Conservation (phyloP, 2,797 vertebrate genomes). For the Sebastes cheni region DNA sequence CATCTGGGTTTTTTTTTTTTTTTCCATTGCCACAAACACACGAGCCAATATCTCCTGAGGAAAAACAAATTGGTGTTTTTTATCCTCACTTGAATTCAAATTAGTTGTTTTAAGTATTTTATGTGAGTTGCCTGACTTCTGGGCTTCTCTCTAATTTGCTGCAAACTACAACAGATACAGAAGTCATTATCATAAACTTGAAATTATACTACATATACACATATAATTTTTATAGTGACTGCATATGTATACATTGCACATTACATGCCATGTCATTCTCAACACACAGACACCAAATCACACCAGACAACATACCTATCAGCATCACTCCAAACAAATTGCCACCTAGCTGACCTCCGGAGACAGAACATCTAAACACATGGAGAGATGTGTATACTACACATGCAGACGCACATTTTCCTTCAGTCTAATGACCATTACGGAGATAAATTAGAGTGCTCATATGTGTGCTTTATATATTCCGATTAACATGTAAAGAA, state of each 20-base stretch:
- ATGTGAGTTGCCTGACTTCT: not conserved
- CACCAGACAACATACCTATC: constrained; percentile 59
- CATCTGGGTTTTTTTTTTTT: not conserved
- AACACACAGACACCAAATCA: constrained; percentile 46
- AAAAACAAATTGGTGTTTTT: not conserved
- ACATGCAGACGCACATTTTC: constrained; percentile 56
- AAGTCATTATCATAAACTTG: not conserved
- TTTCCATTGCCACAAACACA: not conserved
- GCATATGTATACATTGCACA: not conserved
- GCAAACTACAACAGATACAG: not conserved
- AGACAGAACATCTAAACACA: constrained; percentile 76
- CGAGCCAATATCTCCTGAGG: not conserved
- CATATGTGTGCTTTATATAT: constrained; percentile 9
- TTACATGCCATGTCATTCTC: constrained; percentile 9
- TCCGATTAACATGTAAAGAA: constrained; percentile 4
- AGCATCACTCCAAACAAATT: constrained; percentile 63
- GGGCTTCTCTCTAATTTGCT: not conserved
- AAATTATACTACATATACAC: not conserved
- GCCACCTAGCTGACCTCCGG: constrained; percentile 68
- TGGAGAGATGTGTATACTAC: constrained; percentile 65
- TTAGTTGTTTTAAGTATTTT: not conserved
- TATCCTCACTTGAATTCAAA: not conserved
- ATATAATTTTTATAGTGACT: constrained; percentile 26
- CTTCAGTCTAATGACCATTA: constrained; percentile 49
- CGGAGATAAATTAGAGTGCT: constrained; percentile 52